A percentile compares a stretch with the other conserved stretches of the same genome.
phyloP scores from a whole-genome alignment of 92 coral and sea anemone genomes.

The Ricordea florida region DNA sequence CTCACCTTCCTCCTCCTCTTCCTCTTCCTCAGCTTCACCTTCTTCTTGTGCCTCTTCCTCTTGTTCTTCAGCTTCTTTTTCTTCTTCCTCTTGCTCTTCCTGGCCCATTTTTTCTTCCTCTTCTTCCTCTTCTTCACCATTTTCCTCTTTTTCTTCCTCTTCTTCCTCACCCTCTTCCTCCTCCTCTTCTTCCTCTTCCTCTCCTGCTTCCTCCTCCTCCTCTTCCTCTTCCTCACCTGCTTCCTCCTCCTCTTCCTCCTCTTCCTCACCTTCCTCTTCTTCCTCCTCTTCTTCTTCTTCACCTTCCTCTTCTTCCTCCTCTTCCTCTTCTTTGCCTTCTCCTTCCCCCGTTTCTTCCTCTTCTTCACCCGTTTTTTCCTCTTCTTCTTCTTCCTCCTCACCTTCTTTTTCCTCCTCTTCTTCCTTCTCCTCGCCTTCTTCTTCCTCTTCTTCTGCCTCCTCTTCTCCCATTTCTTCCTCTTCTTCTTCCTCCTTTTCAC shows the following conservation, averaged over 20 bases:
- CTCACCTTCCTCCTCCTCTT: slow-evolving; percentile 1
- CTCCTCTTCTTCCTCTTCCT: slow-evolving; percentile 1
- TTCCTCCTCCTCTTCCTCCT: slow-evolving; percentile 15
- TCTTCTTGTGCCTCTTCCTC: slow-evolving; percentile 6
- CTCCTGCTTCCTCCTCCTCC: background rate
- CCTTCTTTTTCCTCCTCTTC: background rate
- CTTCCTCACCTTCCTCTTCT: slow-evolving; percentile 14
- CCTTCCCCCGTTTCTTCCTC: slow-evolving; percentile 14
- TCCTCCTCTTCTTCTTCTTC: slow-evolving; percentile 19
- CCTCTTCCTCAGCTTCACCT: background rate
- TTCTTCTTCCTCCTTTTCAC: background rate
- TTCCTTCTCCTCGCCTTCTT: background rate
- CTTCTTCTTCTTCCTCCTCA: slow-evolving; percentile 11
- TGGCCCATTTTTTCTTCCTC: slow-evolving; percentile 7
- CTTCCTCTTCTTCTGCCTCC: background rate
- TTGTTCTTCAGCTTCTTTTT: background rate
- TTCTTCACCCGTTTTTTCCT: slow-evolving; percentile 3
- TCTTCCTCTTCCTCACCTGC: slow-evolving; percentile 3
- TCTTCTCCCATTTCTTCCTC: background rate
- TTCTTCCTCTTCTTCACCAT: slow-evolving; percentile 18
- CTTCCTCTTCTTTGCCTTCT: slow-evolving; percentile 6
- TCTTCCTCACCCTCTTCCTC: background rate
- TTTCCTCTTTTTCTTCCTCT: background rate
- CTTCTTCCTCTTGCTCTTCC: slow-evolving; percentile 4
- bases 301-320: background rate